These are phyloP conservation scores for Hemithea aestivaria DNA, from an alignment of 2,888 invertebrate genomes.

Conservation along the genomic window DNA sequence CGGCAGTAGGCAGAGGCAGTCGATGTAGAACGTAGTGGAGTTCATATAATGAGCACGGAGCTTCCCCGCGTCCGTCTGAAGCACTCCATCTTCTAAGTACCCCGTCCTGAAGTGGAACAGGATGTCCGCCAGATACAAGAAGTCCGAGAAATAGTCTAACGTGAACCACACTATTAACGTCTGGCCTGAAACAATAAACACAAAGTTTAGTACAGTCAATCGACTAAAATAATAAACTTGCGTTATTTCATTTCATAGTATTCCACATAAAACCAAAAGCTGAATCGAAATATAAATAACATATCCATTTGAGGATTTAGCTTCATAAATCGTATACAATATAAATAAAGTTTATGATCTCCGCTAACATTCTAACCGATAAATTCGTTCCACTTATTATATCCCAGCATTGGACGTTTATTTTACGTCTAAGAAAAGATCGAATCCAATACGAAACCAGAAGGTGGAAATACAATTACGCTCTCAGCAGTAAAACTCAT, in stretches of 20 bases:
- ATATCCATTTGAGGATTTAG: no score
- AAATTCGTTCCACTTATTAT: background rate
- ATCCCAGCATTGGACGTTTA: background rate
- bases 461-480: constrained; percentile 41
- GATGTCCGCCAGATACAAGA: constrained; percentile 97
- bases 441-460: constrained; percentile 15
- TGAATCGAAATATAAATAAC: no score
- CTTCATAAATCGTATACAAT: constrained; percentile 5
- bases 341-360: constrained; percentile 9
- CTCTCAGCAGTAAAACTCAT: constrained; percentile 38
- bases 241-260: no score
- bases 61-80: constrained; percentile 96
- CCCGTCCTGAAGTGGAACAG: constrained; percentile 98
- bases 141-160: constrained; percentile 97
- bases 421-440: constrained; percentile 7
- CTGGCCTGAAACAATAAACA: constrained; percentile 81
- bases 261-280: background rate
- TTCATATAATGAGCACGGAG: constrained; percentile 98
- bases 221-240: no score
- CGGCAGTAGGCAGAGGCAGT: constrained; percentile 98
- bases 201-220: no score
- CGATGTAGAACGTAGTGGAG: constrained; percentile 97
- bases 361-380: background rate
- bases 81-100: constrained; percentile 97
- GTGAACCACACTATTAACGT: constrained; percentile 97